A percentile compares a stretch with the other conserved stretches of the same genome.
phyloP scores from a whole-genome alignment of 2,797 vertebrate species.

The Tadarida brasiliensis region DNA sequence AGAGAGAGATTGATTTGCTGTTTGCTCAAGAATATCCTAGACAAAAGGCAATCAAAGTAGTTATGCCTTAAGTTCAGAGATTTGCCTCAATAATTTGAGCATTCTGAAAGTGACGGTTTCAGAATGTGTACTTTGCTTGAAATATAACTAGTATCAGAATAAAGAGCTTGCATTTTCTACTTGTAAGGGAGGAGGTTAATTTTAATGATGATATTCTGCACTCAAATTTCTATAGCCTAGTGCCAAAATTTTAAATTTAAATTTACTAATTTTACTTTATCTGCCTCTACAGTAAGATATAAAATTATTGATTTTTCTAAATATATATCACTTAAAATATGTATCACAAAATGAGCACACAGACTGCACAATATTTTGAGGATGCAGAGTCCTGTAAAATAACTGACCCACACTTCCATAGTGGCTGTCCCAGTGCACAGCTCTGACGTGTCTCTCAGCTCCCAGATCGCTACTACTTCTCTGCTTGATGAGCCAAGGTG shows the following conservation, averaged over 20 bases:
- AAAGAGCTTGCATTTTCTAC: neutral
- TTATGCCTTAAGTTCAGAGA: neutral
- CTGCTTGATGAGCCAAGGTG: neutral
- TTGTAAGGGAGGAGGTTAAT: neutral
- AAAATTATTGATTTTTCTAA: slow-evolving; percentile 55
- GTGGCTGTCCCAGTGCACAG: neutral
- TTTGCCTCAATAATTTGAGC: neutral
- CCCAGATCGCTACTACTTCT: neutral
- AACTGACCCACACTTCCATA: neutral
- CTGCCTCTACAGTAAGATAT: neutral
- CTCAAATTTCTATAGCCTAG: slow-evolving; percentile 32
- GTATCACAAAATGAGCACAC: neutral
- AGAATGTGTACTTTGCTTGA: slow-evolving; percentile 21
- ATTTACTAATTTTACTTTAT: slow-evolving; percentile 50
- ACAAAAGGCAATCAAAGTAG: neutral
- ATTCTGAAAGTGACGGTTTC: neutral
- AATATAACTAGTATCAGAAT: neutral
- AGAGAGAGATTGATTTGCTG: neutral
- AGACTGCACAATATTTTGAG: neutral
- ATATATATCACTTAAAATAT: slow-evolving; percentile 25
- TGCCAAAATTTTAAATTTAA: slow-evolving; percentile 24
- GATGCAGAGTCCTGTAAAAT: neutral
- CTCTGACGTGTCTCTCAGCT: neutral
- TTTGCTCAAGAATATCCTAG: neutral
- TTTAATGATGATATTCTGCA: slow-evolving; percentile 10